phyloP scores from a whole-genome alignment of 1,140 invertebrate species.

The Drosophila sproati region DNA sequence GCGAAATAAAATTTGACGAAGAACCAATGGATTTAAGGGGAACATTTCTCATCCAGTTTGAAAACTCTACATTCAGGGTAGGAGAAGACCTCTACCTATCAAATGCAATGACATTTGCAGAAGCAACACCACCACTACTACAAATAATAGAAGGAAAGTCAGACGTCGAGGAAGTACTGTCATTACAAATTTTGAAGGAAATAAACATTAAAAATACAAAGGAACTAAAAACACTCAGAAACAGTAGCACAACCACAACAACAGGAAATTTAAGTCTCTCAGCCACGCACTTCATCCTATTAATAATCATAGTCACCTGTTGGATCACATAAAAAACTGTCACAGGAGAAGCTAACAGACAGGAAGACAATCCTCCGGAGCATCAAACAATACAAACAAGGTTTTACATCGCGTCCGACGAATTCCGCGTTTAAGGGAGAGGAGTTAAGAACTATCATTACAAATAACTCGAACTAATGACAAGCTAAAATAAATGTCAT shows the following conservation, averaged over 20 bases:
- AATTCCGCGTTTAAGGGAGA: not conserved
- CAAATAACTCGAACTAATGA: too few species aligned
- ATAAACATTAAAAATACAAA: not conserved
- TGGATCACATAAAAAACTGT: not conserved
- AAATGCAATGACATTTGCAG: too few species aligned
- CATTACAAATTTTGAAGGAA: not conserved
- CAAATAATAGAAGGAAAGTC: not conserved
- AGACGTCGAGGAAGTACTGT: not conserved
- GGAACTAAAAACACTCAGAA: too few species aligned
- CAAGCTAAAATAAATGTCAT: too few species aligned
- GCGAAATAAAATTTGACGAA: not conserved
- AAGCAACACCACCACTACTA: too few species aligned
- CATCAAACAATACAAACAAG: too few species aligned
- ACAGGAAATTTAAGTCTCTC: not conserved
- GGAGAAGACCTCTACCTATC: too few species aligned
- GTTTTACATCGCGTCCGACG: not conserved
- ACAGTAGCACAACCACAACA: not conserved
- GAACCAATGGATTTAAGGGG: not conserved
- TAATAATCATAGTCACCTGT: too few species aligned
- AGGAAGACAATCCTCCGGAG: not conserved
- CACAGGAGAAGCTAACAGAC: not conserved
- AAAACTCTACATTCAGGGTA: not conserved
- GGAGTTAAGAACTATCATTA: not conserved
- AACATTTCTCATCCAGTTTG: constrained; percentile 10
- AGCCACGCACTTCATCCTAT: too few species aligned